Base-by-base conservation (phyloP, 2,113 vertebrate genomes). In the Eretmochelys imbricata region DNA sequence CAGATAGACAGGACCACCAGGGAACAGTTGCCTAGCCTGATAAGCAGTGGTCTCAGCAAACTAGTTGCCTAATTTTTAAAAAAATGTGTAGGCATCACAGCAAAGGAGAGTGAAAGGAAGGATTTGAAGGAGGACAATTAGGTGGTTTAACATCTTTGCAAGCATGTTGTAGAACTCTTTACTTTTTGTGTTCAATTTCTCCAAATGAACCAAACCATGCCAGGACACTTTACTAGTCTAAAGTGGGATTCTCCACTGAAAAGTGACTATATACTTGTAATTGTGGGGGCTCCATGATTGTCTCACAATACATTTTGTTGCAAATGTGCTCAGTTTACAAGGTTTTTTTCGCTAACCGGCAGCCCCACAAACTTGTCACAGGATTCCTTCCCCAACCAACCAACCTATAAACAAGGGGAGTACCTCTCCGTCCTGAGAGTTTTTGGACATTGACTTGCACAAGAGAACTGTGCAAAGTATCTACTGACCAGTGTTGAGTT, bases 391-490 rank as follows among this genome's bases (percentile, higher is more conserved):
- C 54, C 57, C 24, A 35, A 51, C 25, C 31, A 46, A 0, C 19
- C 4, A 51, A 79, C 0, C 5, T 29, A 84, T 53, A n/a, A 6
- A 59, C 65, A n/a, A 46, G 1, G 9, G 31, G 72, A 27, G 29
- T 89, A 5, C 4, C 31, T 82, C 10, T 90, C 5, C 25, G 12
- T 5, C n/a, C 3, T 0, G 1, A 76, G 8, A 13, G 19, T 0
- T 6, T 14, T 80, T 75, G 12, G 46, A 88, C 93, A 24, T 16
- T 90, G 82, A 3, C 6, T 85, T 46, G 10, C 0, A 0, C 8
- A 17, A 29, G 76, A 57, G 22, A 0, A 0, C 1, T 8, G 54
- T 35, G 38, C 50, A 1, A 46, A 76, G 0, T 35, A 0, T 0
- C 4, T 53, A 13, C 10, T 10, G 8, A 5, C 25, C 53, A 57